A percentile compares a stretch with the other conserved stretches of the same genome.
Evolutionary conservation across 2,113 vertebrate genomes (phyloP).

Genomic region (Rhinogobius similis): DNA sequence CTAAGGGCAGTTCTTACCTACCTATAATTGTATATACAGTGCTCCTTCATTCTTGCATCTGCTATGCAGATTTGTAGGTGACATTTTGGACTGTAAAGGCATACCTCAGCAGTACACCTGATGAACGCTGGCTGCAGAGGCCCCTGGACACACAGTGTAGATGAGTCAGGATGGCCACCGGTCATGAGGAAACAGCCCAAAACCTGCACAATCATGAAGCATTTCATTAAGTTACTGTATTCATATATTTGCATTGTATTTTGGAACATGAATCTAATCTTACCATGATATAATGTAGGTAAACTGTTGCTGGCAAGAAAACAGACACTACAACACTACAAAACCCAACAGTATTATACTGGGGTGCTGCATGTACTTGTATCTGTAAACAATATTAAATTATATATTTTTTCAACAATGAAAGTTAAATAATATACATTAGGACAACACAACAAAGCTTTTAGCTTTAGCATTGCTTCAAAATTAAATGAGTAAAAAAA

Average conservation of each 20-base stretch:
- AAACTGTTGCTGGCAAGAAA: background rate
- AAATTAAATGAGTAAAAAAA: no score
- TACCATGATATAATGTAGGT: background rate
- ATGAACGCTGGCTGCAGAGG: conserved; percentile 39
- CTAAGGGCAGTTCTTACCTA: conserved; percentile 6
- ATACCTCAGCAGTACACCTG: conserved; percentile 51
- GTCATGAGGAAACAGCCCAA: conserved; percentile 32
- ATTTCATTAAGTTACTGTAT: background rate
- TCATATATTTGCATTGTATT: background rate
- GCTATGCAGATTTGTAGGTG: conserved; percentile 28
- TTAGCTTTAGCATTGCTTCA: no score
- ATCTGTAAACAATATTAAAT: background rate
- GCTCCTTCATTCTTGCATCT: conserved; percentile 5
- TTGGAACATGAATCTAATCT: background rate
- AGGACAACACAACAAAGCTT: no score
- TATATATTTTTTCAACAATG: no score
- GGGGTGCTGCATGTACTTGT: background rate
- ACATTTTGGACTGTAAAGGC: conserved; percentile 46
- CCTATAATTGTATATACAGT: background rate
- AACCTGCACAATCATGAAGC: background rate
- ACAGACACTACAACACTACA: no score
- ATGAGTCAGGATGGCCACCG: conserved; percentile 47
- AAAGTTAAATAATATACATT: no score
- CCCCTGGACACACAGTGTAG: conserved; percentile 38
- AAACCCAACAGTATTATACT: background rate